Evolutionary conservation across 2,888 invertebrate species (phyloP), one percentile per base, ranked within the genome.

Genomic region (Archaeoteleia sp.): DNA sequence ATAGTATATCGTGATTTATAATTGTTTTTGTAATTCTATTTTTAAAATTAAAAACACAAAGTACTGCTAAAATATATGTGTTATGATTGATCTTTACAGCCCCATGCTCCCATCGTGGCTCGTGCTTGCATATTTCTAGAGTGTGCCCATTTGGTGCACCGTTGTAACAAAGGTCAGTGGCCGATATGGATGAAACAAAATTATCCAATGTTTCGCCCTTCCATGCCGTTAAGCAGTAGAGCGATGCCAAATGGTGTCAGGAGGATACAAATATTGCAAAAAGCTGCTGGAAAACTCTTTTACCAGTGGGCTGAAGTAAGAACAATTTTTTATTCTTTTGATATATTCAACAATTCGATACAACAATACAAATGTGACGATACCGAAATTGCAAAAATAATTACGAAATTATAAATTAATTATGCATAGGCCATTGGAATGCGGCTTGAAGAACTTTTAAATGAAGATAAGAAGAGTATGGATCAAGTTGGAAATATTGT

Each of bases 131-230:
- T 98, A 49, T 87, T 98, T 4, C 86, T 99, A 65, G 99, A 99
- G 86, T 98, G 98, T 84, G 94, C 97, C 0, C 93, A 97, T 83
- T 94, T 98, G 75, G 98, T 99, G 1, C 97, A 98, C 82, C 92
- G 95, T 72, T 99, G 99, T 85, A 99, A 98, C 85, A 95, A 95
- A 82, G 98, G 98, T 0, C 96, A 97, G 75, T 99, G 99, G 99
- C 98, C 99, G 0, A 91, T 93, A 53, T 99, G 99, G 98, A 94
- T 98, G 90, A 96, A 96, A 85, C 90, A 95, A 5, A 94, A 93
- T 80, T 88, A 92, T 67, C 91, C 92, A 4, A 90, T 92, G 79
- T 92, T 92, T 81, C 88, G 93, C 37, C 91, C 91, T 0, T 91
- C 91, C 1, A 92, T 92, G 25, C 90, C 92, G 15, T 75, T 89